A percentile compares a stretch with the other conserved stretches of the same genome.
phyloP scores from a whole-genome alignment of 2,113 vertebrate genomes.

The Pavo muticus region DNA sequence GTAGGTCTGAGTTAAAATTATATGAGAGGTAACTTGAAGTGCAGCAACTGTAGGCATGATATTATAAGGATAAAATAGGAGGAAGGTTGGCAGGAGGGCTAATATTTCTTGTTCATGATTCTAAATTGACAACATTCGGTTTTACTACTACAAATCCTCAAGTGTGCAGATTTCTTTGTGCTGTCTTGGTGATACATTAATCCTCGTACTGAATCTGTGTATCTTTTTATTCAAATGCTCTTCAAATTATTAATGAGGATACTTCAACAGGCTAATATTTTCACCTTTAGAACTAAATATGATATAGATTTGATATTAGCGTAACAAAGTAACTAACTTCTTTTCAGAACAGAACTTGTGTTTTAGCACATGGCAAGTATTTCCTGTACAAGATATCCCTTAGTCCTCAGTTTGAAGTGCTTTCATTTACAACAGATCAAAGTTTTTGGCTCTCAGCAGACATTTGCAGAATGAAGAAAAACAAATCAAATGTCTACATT shows the following conservation, averaged over 20 bases:
- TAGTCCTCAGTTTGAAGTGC: not conserved
- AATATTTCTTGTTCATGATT: not conserved
- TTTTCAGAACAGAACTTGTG: constrained; percentile 11
- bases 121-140: not conserved
- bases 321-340: not conserved
- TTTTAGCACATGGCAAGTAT: not conserved
- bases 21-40: not conserved
- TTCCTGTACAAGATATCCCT: constrained; percentile 3
- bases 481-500: constrained; percentile 24
- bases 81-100: not conserved
- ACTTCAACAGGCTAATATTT: not conserved
- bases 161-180: not conserved
- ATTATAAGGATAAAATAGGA: not conserved
- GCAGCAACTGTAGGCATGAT: not conserved
- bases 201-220: not conserved
- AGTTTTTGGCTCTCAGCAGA: not conserved
- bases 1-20: not conserved
- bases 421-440: constrained; percentile 13
- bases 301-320: not conserved
- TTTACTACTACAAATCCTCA: not conserved
- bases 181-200: not conserved
- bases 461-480: constrained; percentile 5
- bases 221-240: not conserved
- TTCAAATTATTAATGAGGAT: not conserved
- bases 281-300: not conserved